Conservation (phyloP, 1,140 invertebrate species). For the Solenopsis invicta region DNA sequence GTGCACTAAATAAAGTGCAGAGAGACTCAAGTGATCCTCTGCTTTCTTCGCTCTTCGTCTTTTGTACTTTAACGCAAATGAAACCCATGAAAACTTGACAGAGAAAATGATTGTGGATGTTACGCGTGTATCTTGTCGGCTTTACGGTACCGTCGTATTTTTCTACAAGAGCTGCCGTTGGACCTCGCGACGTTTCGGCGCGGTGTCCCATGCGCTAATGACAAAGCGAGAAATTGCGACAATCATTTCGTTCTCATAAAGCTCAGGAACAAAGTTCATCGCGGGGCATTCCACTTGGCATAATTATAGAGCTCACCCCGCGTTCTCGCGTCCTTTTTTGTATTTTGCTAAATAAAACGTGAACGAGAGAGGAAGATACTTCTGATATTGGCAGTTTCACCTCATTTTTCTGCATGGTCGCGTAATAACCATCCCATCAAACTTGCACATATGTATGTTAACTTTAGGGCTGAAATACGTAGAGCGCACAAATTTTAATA, state of each 20-base stretch:
- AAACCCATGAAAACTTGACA: slow-evolving; percentile 17
- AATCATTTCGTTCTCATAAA: slow-evolving; percentile 27
- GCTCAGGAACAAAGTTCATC: slow-evolving; percentile 16
- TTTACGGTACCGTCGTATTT: slow-evolving; percentile 40
- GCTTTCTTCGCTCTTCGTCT: background rate
- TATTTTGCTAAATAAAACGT: slow-evolving; percentile 49
- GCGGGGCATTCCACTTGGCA: slow-evolving; percentile 18
- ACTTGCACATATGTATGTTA: background rate
- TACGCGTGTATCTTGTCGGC: background rate
- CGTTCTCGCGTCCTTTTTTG: slow-evolving; percentile 3
- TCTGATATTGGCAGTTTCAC: background rate
- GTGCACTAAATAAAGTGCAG: slow-evolving; percentile 16
- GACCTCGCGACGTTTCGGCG: background rate
- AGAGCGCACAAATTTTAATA: background rate
- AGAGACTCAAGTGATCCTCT: background rate
- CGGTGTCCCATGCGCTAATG: background rate
- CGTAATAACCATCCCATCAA: background rate
- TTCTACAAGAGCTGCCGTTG: background rate
- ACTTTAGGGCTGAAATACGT: background rate
- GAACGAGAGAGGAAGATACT: slow-evolving; percentile 25
- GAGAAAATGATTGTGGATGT: slow-evolving; percentile 29
- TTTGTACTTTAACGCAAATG: background rate
- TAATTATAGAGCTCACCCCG: slow-evolving; percentile 32
- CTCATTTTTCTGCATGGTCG: background rate
- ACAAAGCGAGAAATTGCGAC: slow-evolving; percentile 39